Base-by-base conservation (phyloP, 2,113 vertebrate species). In the Podarcis raffonei region DNA sequence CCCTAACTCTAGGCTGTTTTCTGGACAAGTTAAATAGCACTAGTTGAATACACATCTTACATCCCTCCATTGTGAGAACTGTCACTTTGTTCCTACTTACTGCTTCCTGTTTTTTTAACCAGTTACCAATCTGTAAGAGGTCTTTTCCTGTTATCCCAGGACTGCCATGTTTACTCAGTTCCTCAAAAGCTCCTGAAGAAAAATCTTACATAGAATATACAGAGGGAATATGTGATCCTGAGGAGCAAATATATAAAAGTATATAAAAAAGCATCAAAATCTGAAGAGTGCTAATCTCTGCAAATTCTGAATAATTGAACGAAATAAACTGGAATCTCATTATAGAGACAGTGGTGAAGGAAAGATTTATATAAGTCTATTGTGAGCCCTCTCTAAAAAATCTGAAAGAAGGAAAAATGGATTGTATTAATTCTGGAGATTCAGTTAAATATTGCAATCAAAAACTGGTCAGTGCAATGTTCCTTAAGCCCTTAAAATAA, bases 201-300 rank as follows among this genome's bases (percentile, higher is more conserved):
- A 91, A 90, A 85, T 74, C 32, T 75, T 3, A 74, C 88, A 74
- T 76, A 80, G 91, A 91, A 91, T 81, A 25, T 89, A 39, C 72
- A 86, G 86, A 90, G 81, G 22, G 8, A 1, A 11, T 71, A 84
- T 68, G 15, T 65, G 71, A 81, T 71, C 48, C 48, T 53, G 87
- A 6, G 89, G 83, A 84, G 69, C 85, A 84, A 66, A 39, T 37
- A 37, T 37, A 37, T 37, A 81, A 37, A 65, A 69, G 89, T 91
- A 81, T 83, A 53, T 53, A 53, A 11, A 53, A 53, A 53, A 53
- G 9, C 48, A 53, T 48, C 9, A 53, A 53, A 53, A 53, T 53
- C 48, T 53, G 48, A 53, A 12, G 11, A 53, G 11, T 53, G 48
- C 48, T 53, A 53, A 37, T 92, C 12, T 82, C 84, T 93, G 27